Evolutionary conservation across 2,113 vertebrate genomes (phyloP).

Genomic region (Lamprotornis superbus): DNA sequence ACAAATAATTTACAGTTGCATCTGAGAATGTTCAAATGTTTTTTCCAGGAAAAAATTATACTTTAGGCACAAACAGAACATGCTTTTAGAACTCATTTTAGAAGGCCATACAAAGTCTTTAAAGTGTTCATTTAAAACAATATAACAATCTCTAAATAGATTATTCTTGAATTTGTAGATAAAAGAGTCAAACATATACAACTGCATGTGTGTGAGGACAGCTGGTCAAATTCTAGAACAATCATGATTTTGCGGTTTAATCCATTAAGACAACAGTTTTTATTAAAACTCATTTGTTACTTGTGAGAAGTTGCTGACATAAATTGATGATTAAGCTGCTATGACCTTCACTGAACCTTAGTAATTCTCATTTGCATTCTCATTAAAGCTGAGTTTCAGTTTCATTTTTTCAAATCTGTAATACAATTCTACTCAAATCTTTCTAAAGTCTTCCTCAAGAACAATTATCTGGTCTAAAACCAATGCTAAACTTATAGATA

Average conservation of each 20-base stretch:
- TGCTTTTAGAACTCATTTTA: background rate
- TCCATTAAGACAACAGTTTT: constrained; percentile 71
- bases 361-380: constrained; percentile 61
- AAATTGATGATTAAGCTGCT: constrained; percentile 59
- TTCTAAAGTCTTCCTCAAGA: constrained; percentile 36
- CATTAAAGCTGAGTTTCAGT: constrained; percentile 59
- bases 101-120: background rate
- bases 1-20: background rate
- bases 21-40: background rate
- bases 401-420: constrained; percentile 43
- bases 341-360: constrained; percentile 64
- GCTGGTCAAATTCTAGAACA: constrained; percentile 28
- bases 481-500: background rate
- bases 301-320: constrained; percentile 61
- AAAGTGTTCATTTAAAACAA: background rate
- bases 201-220: background rate
- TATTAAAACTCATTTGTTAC: constrained; percentile 67
- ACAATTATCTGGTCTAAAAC: constrained; percentile 56
- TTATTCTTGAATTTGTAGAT: background rate
- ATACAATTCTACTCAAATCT: constrained; percentile 1
- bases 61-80: background rate
- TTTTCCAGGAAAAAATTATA: background rate
- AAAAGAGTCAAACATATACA: background rate
- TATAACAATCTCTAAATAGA: background rate
- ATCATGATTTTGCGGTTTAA: constrained; percentile 54